These are phyloP conservation scores for Callimorpha dominula DNA, from an alignment of 2,888 invertebrate species.

Conservation along the genomic window DNA sequence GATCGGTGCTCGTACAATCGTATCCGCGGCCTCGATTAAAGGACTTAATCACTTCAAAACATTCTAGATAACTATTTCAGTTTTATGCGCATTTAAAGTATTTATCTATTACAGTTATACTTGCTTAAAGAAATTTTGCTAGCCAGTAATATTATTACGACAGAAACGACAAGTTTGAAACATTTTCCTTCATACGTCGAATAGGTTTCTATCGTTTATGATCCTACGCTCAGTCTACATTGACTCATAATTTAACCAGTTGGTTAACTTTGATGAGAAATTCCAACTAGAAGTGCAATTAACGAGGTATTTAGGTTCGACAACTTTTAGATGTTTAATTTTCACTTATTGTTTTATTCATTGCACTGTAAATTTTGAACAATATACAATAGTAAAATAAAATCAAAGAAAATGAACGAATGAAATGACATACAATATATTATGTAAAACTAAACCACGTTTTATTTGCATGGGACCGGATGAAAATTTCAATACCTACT, in stretches of 20 bases:
- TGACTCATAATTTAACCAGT: constrained; percentile 16
- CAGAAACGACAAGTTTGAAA: constrained; percentile 6
- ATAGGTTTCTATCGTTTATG: constrained; percentile 16
- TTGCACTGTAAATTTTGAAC: too few species aligned
- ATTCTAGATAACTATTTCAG: neutral
- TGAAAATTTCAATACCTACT: neutral
- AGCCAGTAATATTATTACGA: constrained; percentile 16
- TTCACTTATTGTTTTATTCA: too few species aligned
- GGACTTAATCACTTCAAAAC: neutral
- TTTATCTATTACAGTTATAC: neutral
- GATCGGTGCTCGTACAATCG: too few species aligned
- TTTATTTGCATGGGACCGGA: neutral
- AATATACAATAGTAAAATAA: too few species aligned
- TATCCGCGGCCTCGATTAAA: neutral
- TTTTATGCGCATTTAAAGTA: too few species aligned
- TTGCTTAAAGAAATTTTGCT: constrained; percentile 17
- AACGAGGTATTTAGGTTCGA: too few species aligned
- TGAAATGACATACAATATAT: neutral
- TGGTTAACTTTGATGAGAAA: constrained; percentile 6
- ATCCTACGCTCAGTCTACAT: constrained; percentile 6
- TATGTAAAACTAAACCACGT: neutral
- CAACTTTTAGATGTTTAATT: constrained; percentile 6
- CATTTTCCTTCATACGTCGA: constrained; percentile 18
- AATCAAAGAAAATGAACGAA: neutral
- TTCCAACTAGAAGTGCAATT: constrained; percentile 10